Base-by-base conservation (phyloP, 2,113 vertebrate species). In the Zootoca vivipara region DNA sequence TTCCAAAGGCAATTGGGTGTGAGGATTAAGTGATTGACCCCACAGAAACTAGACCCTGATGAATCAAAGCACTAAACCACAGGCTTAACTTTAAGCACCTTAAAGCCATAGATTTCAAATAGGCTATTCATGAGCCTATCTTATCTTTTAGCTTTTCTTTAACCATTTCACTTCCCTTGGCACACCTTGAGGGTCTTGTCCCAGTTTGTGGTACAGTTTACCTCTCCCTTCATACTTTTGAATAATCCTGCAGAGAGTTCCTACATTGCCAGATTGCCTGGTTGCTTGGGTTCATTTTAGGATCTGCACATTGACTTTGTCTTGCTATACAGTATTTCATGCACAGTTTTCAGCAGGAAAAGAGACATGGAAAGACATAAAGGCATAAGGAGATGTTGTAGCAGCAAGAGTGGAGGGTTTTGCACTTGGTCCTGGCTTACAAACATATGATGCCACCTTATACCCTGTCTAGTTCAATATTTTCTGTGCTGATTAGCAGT, bases 61-160 rank as follows among this genome's bases (percentile, higher is more conserved):
- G 74, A 78, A 86, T 46, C 74, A 85, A 85, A 78, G 78, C 38
- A 30, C 46, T 85, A 77, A 85, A 77, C 58, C 74, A 42, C 38
- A 52, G 8, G 38, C 40, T 79, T 69, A 69, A 69, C 75, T 69
- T 86, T 79, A 79, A 86, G 75, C 75, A 69, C 83, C 64, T 58
- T 85, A 85, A 85, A 85, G 46, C n/a, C 69, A 84, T 28, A 73
- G 70, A 74, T 74, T 58, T 85, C 42, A 79, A 79, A 56, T 28
- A 79, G 42, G 56, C 77, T 70, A 69, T 56, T 52, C 75, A 52
- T 73, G 46, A 24, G 82, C 42, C 33, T 84, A 84, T n/a, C 42
- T 72, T 84, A 84, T 67, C 42, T 84, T 84, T 72, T 40, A 70
- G 40, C 28, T 16, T 83, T 69, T 83, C 18, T 38, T 84, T 84